Evolutionary conservation across 2,113 vertebrate genomes (phyloP).

Genomic region (Talpa occidentalis): DNA sequence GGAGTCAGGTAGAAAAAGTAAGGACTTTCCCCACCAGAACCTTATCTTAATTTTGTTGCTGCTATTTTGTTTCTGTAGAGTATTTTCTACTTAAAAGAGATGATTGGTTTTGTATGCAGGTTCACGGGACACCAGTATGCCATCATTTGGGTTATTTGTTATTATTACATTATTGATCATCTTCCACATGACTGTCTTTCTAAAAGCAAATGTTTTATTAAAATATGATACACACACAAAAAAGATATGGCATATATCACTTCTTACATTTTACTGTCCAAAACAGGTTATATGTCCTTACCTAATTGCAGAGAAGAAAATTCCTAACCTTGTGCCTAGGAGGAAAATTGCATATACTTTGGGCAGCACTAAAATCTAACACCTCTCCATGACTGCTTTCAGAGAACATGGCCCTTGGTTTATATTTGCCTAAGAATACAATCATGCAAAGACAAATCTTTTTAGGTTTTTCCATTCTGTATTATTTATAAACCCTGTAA

Average conservation of each 20-base stretch:
- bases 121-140: neutral
- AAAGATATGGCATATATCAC: neutral
- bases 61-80: constrained; percentile 1
- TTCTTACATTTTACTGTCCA: constrained; percentile 2
- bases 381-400: neutral
- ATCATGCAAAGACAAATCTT: constrained; percentile 1
- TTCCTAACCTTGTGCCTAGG: neutral
- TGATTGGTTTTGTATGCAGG: neutral
- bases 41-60: constrained; percentile 1
- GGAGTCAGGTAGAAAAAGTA: neutral
- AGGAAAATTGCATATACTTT: constrained; percentile 19
- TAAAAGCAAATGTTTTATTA: neutral
- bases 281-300: neutral
- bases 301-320: constrained; percentile 6
- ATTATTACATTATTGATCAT: neutral
- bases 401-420: neutral
- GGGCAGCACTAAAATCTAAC: neutral
- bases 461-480: neutral
- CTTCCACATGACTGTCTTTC: neutral
- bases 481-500: neutral
- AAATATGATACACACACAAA: neutral
- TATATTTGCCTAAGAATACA: constrained; percentile 41
- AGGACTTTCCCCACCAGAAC: neutral
- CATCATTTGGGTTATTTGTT: neutral
- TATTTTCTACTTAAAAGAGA: constrained; percentile 17